Evolutionary conservation across 2,888 invertebrate species (phyloP), one percentile per base, ranked within the genome.

Genomic region (Microplitis deprimator): DNA sequence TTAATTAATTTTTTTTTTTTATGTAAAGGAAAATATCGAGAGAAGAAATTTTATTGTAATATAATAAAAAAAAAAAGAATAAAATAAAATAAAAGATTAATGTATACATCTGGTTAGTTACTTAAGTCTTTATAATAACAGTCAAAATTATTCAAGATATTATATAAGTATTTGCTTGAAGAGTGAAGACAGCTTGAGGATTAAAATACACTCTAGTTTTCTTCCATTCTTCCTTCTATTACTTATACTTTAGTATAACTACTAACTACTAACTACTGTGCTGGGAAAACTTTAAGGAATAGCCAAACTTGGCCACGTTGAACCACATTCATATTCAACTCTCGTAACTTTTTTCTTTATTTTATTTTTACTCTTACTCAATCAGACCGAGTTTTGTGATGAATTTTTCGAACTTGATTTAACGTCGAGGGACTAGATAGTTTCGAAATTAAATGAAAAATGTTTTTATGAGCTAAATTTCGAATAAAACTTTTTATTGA

Each of bases 331-430:
- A 41, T 50, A 72, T 72, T 72, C 64, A 72, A 72, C 64, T 72
- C 72, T 72, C 20, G 29, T 40, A 64, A 41, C 8, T 62, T 20
- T 72, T 61, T 72, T 41, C 64, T 41, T 72, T 62, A 39, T 64
- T 17, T 72, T 64, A 50, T 71, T 61, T 5, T 39, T 16, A 16
- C 61, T 60, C 61, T 61, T 38, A 6, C 8, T 62, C 10, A 8
- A 41, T 72, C 20, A 64, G 41, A 41, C 13, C 16, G 64, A 64
- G 72, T 64, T 72, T 72, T 64, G 10, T 64, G 72, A 72, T 64
- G 72, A 72, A 72, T 72, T 72, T 50, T 64, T 62, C 62, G 40
- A 72, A 72, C 72, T 72, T 72, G 72, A 72, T 72, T 72, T 72
- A 72, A 50, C 64, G 41, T 62, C 29, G 16, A n/a, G 10, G 40